Base-by-base conservation (phyloP, 2,797 vertebrate species). In the Schizothorax lantsangensis region DNA sequence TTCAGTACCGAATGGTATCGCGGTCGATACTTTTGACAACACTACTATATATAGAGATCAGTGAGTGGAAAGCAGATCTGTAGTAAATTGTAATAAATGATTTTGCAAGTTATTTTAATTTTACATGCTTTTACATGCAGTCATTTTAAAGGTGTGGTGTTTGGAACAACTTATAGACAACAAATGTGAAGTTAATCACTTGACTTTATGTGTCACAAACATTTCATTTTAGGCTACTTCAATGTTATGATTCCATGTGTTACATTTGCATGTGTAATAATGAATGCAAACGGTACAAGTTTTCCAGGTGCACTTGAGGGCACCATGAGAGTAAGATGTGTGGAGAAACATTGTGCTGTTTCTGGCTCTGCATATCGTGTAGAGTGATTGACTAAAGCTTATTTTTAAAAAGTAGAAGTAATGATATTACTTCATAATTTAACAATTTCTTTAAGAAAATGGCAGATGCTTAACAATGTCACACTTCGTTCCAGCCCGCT, bases 401-500 rank as follows among this genome's bases (percentile, higher is more conserved):
- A 9, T 59, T 40, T 79, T 36, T 40, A 12, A 21, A 33, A 77
- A 54, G 47, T 52, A 36, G 17, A 77, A 54, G 49, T 54, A n/a
- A 78, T 21, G 49, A 36, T 26, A 52, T n/a, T 78, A 40, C 3
- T 78, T 52, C 11, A 12, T 79, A 79, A 59, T 40, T 59, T 12
- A 79, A n/a, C 36, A 19, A 79, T 62, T 79, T 43, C 23, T 43
- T 26, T 26, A 40, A 26, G 54, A 43, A 59, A 62, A 43, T 43
- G 36, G 54, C 54, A 43, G 77, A 79, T 59, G 54, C 54, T 59
- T 79, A n/a, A 59, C 52, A 40, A 52, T 77, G 23, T 43, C 54
- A 79, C 54, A 59, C 77, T 79, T 62, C 17, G 23, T 79, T 79
- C 54, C 23, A 59, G 52, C 77, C 12, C 12, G n/a, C 77, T 79